Evolutionary conservation across 2,888 invertebrate species (phyloP).

Genomic region (Drosophila tanythrix): DNA sequence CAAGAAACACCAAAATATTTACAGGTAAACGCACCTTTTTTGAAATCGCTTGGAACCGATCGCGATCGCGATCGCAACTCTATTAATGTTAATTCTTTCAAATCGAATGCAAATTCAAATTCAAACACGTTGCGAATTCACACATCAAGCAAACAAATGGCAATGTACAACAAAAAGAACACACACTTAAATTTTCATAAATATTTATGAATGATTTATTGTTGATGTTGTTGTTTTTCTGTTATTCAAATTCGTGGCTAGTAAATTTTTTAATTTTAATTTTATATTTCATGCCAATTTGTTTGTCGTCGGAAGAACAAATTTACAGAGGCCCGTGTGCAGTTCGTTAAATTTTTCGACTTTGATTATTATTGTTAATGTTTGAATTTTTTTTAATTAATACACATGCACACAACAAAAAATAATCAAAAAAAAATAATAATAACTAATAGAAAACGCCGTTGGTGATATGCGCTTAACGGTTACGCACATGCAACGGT

Average conservation of each 20-base stretch:
- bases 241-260: slow-evolving; percentile 34
- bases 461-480: slow-evolving; percentile 41
- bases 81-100: slow-evolving; percentile 34
- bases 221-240: slow-evolving; percentile 20
- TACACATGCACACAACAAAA: slow-evolving; percentile 41
- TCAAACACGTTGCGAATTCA: slow-evolving; percentile 13
- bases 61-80: slow-evolving; percentile 15
- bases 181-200: slow-evolving; percentile 25
- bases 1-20: background rate
- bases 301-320: slow-evolving; percentile 5
- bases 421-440: slow-evolving; percentile 41
- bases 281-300: slow-evolving; percentile 30
- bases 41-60: slow-evolving; percentile 10
- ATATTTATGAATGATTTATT: slow-evolving; percentile 33
- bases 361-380: slow-evolving; percentile 33
- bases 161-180: slow-evolving; percentile 1
- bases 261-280: slow-evolving; percentile 35
- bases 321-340: slow-evolving; percentile 13
- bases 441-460: slow-evolving; percentile 49
- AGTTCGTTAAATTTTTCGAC: slow-evolving; percentile 24
- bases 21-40: slow-evolving; percentile 44
- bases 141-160: slow-evolving; percentile 9
- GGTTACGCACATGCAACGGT: slow-evolving; percentile 55
- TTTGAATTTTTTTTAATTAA: slow-evolving; percentile 33
- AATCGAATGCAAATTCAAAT: slow-evolving; percentile 25